phyloP scores from a whole-genome alignment of 2,797 vertebrate species.

The Molossus molossus region DNA sequence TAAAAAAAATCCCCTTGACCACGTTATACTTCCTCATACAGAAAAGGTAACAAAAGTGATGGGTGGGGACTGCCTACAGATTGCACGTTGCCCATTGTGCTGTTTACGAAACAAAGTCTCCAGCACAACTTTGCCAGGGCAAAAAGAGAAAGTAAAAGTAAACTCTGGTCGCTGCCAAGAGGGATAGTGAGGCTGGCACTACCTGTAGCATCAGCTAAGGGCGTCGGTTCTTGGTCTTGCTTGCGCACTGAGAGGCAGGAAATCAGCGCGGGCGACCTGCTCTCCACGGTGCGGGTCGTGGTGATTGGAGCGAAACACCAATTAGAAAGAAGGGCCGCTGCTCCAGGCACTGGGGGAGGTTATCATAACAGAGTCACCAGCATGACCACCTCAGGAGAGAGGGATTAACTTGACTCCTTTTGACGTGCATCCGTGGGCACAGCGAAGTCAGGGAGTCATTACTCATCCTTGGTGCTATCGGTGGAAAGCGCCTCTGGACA shows the following conservation, averaged over 20 bases:
- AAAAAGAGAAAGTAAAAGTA: conserved; percentile 83
- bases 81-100: background rate
- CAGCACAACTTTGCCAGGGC: conserved; percentile 3
- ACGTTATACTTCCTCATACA: conserved; percentile 50
- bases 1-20: background rate
- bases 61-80: background rate
- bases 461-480: background rate
- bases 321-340: background rate
- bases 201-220: background rate
- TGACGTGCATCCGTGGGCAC: background rate
- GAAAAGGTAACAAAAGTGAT: background rate
- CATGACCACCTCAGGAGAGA: background rate
- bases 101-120: background rate
- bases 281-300: background rate
- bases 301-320: background rate
- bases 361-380: background rate
- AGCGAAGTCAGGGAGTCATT: background rate
- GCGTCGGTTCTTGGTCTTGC: background rate
- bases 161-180: background rate
- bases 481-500: background rate
- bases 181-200: background rate
- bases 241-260: background rate
- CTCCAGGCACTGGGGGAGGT: background rate
- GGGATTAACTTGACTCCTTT: conserved; percentile 5
- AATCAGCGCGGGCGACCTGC: background rate